Evolutionary conservation across 2,797 vertebrate species (phyloP).

Genomic region (Microchirus variegatus): DNA sequence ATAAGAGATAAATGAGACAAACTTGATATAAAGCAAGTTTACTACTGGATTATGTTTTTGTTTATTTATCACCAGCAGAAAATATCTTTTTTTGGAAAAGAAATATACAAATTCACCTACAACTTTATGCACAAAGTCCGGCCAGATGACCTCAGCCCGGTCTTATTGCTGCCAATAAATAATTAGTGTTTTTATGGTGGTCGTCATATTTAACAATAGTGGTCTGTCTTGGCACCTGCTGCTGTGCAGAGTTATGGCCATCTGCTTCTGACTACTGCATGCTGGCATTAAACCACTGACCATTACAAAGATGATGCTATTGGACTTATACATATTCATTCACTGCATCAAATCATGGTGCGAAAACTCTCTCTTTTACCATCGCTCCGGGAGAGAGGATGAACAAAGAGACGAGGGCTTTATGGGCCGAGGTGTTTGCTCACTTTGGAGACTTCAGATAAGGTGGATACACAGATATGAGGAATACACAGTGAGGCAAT

Average conservation of each 20-base stretch:
- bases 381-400: constrained; percentile 24
- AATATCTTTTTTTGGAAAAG: constrained; percentile 9
- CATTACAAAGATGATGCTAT: constrained; percentile 61
- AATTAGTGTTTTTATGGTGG: constrained; percentile 56
- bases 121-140: constrained; percentile 21
- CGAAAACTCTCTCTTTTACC: constrained; percentile 26
- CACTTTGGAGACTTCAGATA: constrained; percentile 55
- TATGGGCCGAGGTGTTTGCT: constrained; percentile 49
- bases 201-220: constrained; percentile 60
- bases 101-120: constrained; percentile 20
- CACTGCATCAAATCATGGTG: constrained; percentile 49
- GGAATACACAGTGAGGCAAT: constrained; percentile 65
- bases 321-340: constrained; percentile 65
- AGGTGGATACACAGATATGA: constrained; percentile 52
- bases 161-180: constrained; percentile 54
- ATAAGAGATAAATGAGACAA: constrained; percentile 4
- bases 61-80: constrained; percentile 11
- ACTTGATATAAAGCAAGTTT: not conserved
- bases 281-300: constrained; percentile 62
- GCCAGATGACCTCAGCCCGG: not conserved
- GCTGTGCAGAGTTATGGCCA: constrained; percentile 57
- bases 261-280: constrained; percentile 54
- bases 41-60: not conserved
- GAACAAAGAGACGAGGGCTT: constrained; percentile 38
- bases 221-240: constrained; percentile 56